Evolutionary conservation across 2,888 invertebrate genomes (phyloP).

Genomic region (Temnothorax unifasciatus): DNA sequence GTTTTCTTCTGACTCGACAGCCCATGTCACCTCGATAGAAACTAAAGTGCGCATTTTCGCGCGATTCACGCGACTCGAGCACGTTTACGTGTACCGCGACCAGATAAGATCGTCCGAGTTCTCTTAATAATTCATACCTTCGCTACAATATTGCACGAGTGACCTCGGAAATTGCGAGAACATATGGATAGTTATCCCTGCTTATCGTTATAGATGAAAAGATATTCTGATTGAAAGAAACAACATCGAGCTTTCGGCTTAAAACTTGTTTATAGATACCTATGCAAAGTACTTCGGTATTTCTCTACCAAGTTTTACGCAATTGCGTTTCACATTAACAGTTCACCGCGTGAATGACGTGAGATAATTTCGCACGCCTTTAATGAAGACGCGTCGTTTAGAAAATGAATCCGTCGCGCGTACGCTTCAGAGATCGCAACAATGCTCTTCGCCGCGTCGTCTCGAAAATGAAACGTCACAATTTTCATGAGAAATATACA

Average conservation of each 20-base stretch:
- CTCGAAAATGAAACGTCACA: slow-evolving; percentile 43
- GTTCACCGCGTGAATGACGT: neutral
- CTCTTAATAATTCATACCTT: slow-evolving; percentile 62
- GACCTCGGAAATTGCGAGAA: slow-evolving; percentile 42
- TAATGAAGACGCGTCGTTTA: slow-evolving; percentile 5
- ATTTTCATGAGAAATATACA: slow-evolving; percentile 5
- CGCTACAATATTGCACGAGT: slow-evolving; percentile 40
- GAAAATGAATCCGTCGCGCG: slow-evolving; percentile 8
- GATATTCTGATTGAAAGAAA: slow-evolving; percentile 7
- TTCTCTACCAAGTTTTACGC: neutral
- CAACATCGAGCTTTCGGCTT: slow-evolving; percentile 1
- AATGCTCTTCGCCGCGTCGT: slow-evolving; percentile 11
- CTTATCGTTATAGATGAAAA: slow-evolving; percentile 25
- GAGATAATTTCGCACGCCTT: neutral
- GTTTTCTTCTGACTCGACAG: neutral
- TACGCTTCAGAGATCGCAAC: slow-evolving; percentile 20
- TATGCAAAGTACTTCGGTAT: neutral
- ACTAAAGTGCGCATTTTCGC: slow-evolving; percentile 39
- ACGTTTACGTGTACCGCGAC: slow-evolving; percentile 52
- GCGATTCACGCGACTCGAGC: slow-evolving; percentile 52
- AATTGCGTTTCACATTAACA: neutral
- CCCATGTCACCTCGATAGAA: slow-evolving; percentile 24
- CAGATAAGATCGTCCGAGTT: slow-evolving; percentile 65
- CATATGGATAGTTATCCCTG: neutral
- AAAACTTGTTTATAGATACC: neutral